Evolutionary conservation across 2,797 vertebrate genomes (phyloP).

Genomic region (Sebastes elongatus): DNA sequence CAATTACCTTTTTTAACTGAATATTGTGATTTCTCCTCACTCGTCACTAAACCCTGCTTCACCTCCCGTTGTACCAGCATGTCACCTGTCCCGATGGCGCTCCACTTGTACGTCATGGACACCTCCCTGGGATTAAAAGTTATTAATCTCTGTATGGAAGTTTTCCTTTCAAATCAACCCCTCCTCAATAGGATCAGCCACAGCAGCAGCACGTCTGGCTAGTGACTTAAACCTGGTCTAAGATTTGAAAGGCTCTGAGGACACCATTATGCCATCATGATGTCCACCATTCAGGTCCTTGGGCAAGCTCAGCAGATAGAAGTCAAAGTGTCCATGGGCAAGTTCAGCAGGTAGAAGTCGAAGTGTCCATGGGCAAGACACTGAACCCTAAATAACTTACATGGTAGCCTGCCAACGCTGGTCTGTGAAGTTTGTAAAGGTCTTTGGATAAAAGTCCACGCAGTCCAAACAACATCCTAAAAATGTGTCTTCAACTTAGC

Average conservation of each 20-base stretch:
- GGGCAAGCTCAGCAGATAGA: too few relatives aligned
- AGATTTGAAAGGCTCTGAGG: neutral
- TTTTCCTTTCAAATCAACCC: neutral
- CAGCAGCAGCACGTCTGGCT: neutral
- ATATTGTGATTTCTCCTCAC: slow-evolving; percentile 15
- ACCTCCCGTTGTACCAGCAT: slow-evolving; percentile 14
- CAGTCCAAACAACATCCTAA: too few relatives aligned
- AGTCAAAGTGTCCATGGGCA: too few relatives aligned
- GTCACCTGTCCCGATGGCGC: neutral
- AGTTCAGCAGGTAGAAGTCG: too few relatives aligned
- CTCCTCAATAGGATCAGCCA: neutral
- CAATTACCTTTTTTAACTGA: neutral
- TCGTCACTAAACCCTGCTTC: slow-evolving; percentile 13
- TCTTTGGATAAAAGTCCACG: too few relatives aligned
- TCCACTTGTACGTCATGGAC: neutral
- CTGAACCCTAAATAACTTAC: neutral
- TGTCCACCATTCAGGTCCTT: neutral
- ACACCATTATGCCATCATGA: neutral
- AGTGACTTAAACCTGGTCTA: neutral
- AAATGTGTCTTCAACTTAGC: too few relatives aligned
- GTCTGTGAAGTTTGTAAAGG: neutral
- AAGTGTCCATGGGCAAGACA: neutral
- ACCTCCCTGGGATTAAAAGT: neutral
- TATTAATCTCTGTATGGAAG: neutral
- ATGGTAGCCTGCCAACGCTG: neutral